phyloP scores from a whole-genome alignment of 2,797 vertebrate genomes.

The Knipowitschia caucasica region DNA sequence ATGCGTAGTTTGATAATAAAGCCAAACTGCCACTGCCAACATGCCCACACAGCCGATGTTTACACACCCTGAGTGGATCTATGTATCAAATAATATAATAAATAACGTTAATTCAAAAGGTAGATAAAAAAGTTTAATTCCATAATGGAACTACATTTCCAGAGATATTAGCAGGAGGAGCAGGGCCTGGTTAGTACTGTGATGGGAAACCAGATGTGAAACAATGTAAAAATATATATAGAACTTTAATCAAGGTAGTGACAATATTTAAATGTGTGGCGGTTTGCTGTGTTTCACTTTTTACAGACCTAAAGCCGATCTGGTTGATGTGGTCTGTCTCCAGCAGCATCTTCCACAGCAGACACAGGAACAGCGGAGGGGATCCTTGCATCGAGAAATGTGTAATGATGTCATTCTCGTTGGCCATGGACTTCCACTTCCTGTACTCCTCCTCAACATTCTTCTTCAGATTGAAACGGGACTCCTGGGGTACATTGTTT shows the following conservation, averaged over 20 bases:
- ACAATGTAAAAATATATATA: too few relatives aligned
- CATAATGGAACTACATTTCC: too few relatives aligned
- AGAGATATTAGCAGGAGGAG: too few relatives aligned
- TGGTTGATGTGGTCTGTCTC: slow-evolving; percentile 98
- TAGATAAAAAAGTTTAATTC: too few relatives aligned
- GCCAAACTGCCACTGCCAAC: too few relatives aligned
- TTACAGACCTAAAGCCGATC: slow-evolving; percentile 79
- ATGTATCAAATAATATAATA: too few relatives aligned
- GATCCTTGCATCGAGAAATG: slow-evolving; percentile 95
- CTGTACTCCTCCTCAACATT: slow-evolving; percentile 98
- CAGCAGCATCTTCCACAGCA: slow-evolving; percentile 98
- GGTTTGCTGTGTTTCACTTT: not conserved
- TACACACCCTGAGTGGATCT: too few relatives aligned
- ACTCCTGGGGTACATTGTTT: slow-evolving; percentile 98
- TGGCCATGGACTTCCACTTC: slow-evolving; percentile 99
- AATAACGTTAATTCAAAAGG: too few relatives aligned
- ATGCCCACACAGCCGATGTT: too few relatives aligned
- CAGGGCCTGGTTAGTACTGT: too few relatives aligned
- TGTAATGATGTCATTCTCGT: slow-evolving; percentile 94
- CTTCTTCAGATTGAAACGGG: slow-evolving; percentile 97
- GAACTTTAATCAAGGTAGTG: not conserved
- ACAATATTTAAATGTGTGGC: not conserved
- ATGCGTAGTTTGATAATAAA: too few relatives aligned
- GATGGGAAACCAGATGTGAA: too few relatives aligned
- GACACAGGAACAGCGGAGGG: slow-evolving; percentile 92